Percentiles rank a stretch among this genome's conserved stretches.
Conservation (phyloP, 2,888 invertebrate species). For the Oligia latruncula region DNA sequence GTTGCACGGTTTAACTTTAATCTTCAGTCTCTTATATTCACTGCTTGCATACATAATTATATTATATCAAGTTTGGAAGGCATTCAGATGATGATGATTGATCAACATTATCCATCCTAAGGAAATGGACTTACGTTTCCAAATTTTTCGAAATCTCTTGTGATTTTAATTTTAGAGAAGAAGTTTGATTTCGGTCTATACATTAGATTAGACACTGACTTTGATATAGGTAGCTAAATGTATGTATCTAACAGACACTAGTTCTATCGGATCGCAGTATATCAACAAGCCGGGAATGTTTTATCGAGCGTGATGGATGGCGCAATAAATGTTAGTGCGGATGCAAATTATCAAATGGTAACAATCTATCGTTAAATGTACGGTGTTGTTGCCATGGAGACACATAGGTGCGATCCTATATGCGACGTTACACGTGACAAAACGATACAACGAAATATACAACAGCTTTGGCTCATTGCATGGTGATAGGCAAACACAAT, state of each 20-base stretch:
- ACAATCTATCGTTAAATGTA: constrained; percentile 43
- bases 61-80: not conserved
- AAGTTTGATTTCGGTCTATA: not conserved
- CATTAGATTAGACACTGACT: not conserved
- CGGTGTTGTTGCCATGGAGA: constrained; percentile 5
- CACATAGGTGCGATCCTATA: not conserved
- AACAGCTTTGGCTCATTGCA: not conserved
- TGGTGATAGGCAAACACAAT: not conserved
- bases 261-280: constrained; percentile 2
- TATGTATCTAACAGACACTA: not conserved
- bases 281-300: constrained; percentile 26
- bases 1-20: not conserved
- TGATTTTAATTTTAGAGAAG: not conserved
- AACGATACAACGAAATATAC: not conserved
- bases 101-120: not conserved
- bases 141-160: too few species aligned
- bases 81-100: not conserved
- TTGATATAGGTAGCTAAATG: not conserved
- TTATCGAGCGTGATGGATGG: constrained; percentile 46
- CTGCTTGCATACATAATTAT: not conserved
- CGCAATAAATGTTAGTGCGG: constrained; percentile 49
- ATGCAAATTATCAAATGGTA: constrained; percentile 48
- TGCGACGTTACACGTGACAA: not conserved
- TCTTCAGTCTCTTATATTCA: not conserved
- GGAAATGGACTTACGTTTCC: not conserved